These are phyloP conservation scores for Gadus macrocephalus DNA, from an alignment of 2,113 vertebrate genomes.

Conservation along the genomic window DNA sequence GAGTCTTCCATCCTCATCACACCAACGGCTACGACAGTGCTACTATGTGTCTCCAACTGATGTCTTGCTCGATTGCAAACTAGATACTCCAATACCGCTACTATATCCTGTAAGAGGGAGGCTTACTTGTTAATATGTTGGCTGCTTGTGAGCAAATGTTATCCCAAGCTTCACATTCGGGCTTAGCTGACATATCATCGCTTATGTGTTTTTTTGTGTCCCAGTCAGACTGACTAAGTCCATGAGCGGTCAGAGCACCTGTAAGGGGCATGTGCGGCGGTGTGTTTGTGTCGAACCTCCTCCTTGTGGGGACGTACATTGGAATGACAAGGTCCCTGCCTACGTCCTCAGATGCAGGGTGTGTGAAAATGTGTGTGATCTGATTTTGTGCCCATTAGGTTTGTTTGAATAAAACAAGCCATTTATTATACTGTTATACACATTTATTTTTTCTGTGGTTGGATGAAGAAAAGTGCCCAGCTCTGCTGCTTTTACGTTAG, in stretches of 20 bases:
- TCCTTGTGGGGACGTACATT: slow-evolving; percentile 46
- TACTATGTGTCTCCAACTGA: slow-evolving; percentile 20
- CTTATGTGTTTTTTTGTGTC: too few relatives aligned
- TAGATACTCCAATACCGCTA: slow-evolving; percentile 22
- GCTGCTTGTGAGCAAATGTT: slow-evolving; percentile 33
- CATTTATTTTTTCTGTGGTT: not conserved
- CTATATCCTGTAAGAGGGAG: slow-evolving; percentile 32
- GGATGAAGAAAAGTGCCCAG: slow-evolving; percentile 18
- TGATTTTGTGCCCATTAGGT: not conserved
- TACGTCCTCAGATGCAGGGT: slow-evolving; percentile 34
- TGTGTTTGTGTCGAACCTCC: slow-evolving; percentile 49
- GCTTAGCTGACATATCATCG: too few relatives aligned
- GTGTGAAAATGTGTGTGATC: slow-evolving; percentile 45
- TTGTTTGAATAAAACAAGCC: not conserved
- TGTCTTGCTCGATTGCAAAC: slow-evolving; percentile 44
- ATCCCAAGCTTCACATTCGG: slow-evolving; percentile 23
- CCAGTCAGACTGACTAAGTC: too few relatives aligned
- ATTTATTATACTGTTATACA: not conserved
- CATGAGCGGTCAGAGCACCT: too few relatives aligned
- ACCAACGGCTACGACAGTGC: slow-evolving; percentile 45
- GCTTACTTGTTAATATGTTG: slow-evolving; percentile 35
- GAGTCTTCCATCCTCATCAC: too few relatives aligned
- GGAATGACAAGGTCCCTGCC: slow-evolving; percentile 26
- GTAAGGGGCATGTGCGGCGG: too few relatives aligned
- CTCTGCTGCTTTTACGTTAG: slow-evolving; percentile 38